Evolutionary conservation across 2,797 vertebrate species (phyloP).

Genomic region (Thaleichthys pacificus): DNA sequence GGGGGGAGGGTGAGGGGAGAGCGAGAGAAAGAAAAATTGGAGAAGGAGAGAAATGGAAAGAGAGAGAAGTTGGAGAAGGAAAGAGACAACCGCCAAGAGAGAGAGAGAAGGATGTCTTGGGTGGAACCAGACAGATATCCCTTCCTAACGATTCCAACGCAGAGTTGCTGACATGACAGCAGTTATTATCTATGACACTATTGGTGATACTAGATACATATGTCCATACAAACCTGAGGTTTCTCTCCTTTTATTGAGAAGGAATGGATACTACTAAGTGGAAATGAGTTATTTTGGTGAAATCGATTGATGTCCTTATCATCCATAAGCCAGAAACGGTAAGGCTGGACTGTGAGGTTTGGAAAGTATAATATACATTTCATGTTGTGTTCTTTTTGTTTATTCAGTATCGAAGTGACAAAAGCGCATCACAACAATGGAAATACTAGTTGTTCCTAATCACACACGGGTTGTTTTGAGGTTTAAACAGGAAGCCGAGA

Average conservation of each 20-base stretch:
- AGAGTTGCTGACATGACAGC: conserved; percentile 24
- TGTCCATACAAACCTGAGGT: too few species aligned
- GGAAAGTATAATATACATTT: not conserved
- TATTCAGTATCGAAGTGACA: too few species aligned
- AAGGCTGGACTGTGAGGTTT: not conserved
- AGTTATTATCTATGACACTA: not conserved
- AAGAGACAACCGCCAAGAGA: conserved; percentile 9
- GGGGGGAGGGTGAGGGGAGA: not conserved
- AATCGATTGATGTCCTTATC: not conserved
- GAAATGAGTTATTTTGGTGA: not conserved
- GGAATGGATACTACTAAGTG: not conserved
- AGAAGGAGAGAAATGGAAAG: not conserved
- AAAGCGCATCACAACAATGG: not conserved
- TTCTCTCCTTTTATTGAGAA: not conserved
- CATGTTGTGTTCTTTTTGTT: too few species aligned
- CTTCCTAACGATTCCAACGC: conserved; percentile 7
- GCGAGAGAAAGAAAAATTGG: not conserved
- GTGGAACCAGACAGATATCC: not conserved
- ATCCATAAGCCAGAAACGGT: not conserved
- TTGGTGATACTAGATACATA: not conserved
- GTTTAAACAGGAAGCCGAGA: not conserved
- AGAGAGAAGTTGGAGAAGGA: not conserved
- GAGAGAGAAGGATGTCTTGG: not conserved
- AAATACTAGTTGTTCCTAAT: too few species aligned
- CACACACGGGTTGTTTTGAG: not conserved